phyloP scores from a whole-genome alignment of 2,888 invertebrate species.

The Aleiodes alternator region DNA sequence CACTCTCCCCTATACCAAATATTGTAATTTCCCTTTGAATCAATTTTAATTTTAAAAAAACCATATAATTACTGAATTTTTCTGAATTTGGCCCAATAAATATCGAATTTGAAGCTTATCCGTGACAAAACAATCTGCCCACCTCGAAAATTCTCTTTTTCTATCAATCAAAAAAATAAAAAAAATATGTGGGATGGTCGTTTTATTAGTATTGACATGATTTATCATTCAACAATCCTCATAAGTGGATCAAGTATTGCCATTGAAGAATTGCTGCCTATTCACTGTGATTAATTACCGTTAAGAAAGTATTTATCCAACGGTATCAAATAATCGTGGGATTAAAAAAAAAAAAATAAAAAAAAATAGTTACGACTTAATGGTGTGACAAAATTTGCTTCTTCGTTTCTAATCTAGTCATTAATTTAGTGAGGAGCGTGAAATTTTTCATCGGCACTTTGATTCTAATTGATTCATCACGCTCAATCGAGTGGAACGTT shows the following conservation, averaged over 20 bases:
- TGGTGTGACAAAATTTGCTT: background rate
- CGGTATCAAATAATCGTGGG: background rate
- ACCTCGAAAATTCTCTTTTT: background rate
- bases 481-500: slow-evolving; percentile 1
- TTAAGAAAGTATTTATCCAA: background rate
- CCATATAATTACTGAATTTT: background rate
- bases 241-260: background rate
- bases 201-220: slow-evolving; percentile 9
- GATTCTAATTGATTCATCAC: slow-evolving; percentile 15
- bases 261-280: background rate
- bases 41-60: too few relatives aligned
- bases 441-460: background rate
- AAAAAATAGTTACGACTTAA: background rate
- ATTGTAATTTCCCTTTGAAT: too few relatives aligned
- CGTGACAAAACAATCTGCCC: slow-evolving; percentile 6
- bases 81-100: background rate
- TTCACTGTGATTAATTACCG: background rate
- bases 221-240: background rate
- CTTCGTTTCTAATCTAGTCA: background rate
- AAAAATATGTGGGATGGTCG: background rate
- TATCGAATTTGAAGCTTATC: background rate
- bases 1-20: too few relatives aligned
- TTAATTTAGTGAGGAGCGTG: slow-evolving; percentile 4
- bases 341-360: background rate
- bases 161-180: too few relatives aligned